Evolutionary conservation across 2,888 invertebrate species (phyloP), one percentile per base, ranked within the genome.

Genomic region (Drosophila cognata): DNA sequence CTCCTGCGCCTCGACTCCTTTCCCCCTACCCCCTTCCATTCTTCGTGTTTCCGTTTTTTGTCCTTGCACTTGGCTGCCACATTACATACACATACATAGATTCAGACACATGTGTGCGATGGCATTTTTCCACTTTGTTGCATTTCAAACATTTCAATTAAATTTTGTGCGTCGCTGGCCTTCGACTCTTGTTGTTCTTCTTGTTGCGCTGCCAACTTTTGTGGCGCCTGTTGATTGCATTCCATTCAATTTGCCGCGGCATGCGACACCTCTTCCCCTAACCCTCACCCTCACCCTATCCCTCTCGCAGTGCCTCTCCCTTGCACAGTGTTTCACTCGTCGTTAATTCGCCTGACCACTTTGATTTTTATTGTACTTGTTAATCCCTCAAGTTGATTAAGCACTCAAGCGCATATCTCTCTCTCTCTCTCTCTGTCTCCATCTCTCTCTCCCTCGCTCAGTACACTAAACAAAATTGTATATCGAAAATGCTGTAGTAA

Each of bases 111-210:
- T 63, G 43, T 56, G 63, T 62, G 46, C 74, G 21, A 48, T 79
- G 74, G 55, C 68, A 70, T 75, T 89, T 81, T 84, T 84, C 69
- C 89, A 79, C 71, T 61, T 71, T 77, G 84, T 69, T 72, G 74
- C 89, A 71, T 77, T 79, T 86, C 62, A 66, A 88, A 81, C 76
- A 90, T 90, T 90, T 90, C 90, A 89, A 88, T 86, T 79, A 88
- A 88, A 69, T 66, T 66, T 57, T 31, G 53, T 16, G 29, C 28
- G 25, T 56, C n/a, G 61, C 29, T 61, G 56, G 46, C 59, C 29
- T 53, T 59, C 48, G 58, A 58, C 55, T 55, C 41, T 29, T 61
- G 31, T n/a, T 21, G 21, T 25, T 31, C 18, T n/a, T n/a, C 13
- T 51, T 52, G 65, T 46, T 71, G 55, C 67, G 69, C 73, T 77